Percentiles rank a stretch among this genome's conserved stretches.
These are phyloP conservation scores for Crotalus tigris DNA, from an alignment of 2,113 vertebrate genomes.

Conservation along the genomic window DNA sequence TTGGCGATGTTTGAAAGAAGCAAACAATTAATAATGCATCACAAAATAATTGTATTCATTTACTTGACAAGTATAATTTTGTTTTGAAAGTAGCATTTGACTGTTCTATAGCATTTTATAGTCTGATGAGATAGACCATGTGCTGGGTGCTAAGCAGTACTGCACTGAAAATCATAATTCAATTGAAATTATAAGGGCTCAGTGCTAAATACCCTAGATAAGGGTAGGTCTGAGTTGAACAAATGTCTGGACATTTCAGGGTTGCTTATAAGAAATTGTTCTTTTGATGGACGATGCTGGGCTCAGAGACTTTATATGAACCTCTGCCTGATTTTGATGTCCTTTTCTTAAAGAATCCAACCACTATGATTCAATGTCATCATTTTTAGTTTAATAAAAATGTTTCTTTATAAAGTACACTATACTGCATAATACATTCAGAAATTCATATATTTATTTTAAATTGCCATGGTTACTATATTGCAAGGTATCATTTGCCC, in stretches of 20 bases:
- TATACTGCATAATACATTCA: slow-evolving; percentile 8
- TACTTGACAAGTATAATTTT: slow-evolving; percentile 24
- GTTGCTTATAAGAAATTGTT: background rate
- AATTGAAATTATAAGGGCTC: background rate
- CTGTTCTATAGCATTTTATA: background rate
- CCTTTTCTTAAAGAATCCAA: background rate
- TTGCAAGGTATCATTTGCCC: slow-evolving; percentile 9
- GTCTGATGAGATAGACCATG: background rate
- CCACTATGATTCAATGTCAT: background rate
- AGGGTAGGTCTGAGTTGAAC: background rate
- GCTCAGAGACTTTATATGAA: background rate
- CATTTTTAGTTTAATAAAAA: slow-evolving; percentile 9
- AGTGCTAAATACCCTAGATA: background rate
- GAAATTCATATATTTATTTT: slow-evolving; percentile 16
- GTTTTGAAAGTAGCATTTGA: background rate
- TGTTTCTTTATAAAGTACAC: slow-evolving; percentile 11
- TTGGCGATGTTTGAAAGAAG: slow-evolving; percentile 3
- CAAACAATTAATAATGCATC: slow-evolving; percentile 17
- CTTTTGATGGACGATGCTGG: background rate
- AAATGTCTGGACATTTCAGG: background rate
- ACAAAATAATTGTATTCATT: slow-evolving; percentile 4
- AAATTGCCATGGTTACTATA: slow-evolving; percentile 1
- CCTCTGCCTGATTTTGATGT: background rate
- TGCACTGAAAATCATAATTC: background rate
- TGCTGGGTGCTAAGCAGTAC: background rate